Percentiles rank a stretch among this genome's conserved stretches.
These are phyloP conservation scores for Gopherus flavomarginatus DNA, from an alignment of 2,113 vertebrate genomes.

Conservation along the genomic window DNA sequence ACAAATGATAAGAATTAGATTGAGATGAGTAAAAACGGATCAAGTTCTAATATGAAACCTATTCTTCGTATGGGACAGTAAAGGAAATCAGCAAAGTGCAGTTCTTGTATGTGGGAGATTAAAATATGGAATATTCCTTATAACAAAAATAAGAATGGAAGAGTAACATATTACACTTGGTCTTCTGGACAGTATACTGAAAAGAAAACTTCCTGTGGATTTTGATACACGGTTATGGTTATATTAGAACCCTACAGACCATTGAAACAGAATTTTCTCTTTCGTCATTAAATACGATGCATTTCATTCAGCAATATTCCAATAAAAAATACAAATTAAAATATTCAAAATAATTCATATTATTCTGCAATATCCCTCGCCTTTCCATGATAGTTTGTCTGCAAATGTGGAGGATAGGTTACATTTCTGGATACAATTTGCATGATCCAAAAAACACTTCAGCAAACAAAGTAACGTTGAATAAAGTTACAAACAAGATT, in stretches of 20 bases:
- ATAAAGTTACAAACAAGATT: constrained; percentile 89
- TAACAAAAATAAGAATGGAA: background rate
- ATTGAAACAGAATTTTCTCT: constrained; percentile 8
- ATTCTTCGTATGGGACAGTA: background rate
- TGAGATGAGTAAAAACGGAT: constrained; percentile 43
- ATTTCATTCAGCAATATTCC: background rate
- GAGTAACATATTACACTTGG: background rate
- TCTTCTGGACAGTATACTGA: background rate
- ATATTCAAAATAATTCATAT: background rate
- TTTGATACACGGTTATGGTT: background rate
- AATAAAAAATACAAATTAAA: background rate
- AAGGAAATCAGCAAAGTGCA: background rate
- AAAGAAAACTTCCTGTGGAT: constrained; percentile 10
- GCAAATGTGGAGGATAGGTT: background rate
- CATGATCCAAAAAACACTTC: constrained; percentile 74
- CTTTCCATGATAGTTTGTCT: background rate
- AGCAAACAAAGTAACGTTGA: constrained; percentile 78
- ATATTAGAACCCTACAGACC: background rate
- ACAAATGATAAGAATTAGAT: background rate
- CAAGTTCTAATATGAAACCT: constrained; percentile 3
- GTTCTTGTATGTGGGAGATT: background rate
- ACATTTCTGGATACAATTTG: constrained; percentile 20
- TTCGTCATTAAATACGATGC: constrained; percentile 47
- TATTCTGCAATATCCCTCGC: background rate
- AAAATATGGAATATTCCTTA: background rate